phyloP scores from a whole-genome alignment of 2,113 vertebrate species.

The Delphinapterus leucas region DNA sequence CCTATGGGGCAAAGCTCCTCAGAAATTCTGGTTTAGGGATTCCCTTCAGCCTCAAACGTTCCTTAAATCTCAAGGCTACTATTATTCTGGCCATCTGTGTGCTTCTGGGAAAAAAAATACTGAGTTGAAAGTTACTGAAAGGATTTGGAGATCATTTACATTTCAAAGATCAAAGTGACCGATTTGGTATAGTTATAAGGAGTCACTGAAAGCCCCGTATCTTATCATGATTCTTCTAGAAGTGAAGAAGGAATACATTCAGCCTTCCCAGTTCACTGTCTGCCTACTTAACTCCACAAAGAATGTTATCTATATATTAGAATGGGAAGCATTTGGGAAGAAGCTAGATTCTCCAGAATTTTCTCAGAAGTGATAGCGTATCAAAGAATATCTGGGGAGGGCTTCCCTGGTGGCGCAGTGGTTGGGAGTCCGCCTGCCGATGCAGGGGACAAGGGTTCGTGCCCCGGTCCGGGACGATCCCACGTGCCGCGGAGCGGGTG shows the following conservation, averaged over 20 bases:
- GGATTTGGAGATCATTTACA: constrained; percentile 11
- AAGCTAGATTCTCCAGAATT: background rate
- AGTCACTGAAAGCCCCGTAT: background rate
- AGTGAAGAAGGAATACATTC: background rate
- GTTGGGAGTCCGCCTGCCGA: no score
- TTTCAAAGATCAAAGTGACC: constrained; percentile 56
- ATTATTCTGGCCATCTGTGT: constrained; percentile 55
- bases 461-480: no score
- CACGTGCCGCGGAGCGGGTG: rapidly evolving
- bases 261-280: background rate
- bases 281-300: background rate
- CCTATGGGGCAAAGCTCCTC: background rate
- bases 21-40: constrained; percentile 7
- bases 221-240: background rate
- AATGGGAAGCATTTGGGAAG: background rate
- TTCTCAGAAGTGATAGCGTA: background rate
- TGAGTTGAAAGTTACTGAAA: constrained; percentile 33
- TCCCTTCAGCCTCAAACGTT: background rate
- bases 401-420: no score
- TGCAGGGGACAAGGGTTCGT: no score
- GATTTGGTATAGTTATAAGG: constrained; percentile 23
- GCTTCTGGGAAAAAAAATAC: constrained; percentile 44
- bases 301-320: background rate
- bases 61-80: constrained; percentile 26
- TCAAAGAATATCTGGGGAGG: background rate